phyloP scores from a whole-genome alignment of 1,140 invertebrate genomes.

The Drosophila rhopaloa region DNA sequence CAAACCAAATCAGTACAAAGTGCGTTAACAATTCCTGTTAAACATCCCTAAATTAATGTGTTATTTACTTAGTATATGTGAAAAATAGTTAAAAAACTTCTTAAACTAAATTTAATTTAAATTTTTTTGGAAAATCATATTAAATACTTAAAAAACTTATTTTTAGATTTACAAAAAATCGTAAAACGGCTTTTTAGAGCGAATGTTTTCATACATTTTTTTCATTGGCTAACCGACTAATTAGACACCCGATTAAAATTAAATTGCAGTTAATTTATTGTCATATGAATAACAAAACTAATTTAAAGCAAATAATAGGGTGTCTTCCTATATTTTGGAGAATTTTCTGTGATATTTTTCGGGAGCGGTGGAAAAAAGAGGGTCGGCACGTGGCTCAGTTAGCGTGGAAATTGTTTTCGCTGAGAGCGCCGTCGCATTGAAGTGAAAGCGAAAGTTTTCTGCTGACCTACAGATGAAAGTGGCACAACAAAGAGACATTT shows the following conservation, averaged over 20 bases:
- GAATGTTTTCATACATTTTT: slow-evolving; percentile 10
- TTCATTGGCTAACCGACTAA: slow-evolving; percentile 16
- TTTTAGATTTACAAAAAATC: too few species aligned
- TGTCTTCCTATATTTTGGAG: neutral
- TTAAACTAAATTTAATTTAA: too few species aligned
- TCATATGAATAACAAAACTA: slow-evolving; percentile 45
- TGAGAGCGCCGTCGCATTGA: slow-evolving; percentile 57
- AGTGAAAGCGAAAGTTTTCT: slow-evolving; percentile 68
- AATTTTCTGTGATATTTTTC: slow-evolving; percentile 3
- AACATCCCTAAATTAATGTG: too few species aligned
- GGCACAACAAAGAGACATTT: slow-evolving; percentile 39
- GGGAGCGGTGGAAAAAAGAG: neutral
- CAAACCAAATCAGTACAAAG: too few species aligned
- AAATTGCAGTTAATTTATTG: slow-evolving; percentile 47
- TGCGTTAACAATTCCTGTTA: too few species aligned
- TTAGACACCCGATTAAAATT: slow-evolving; percentile 25
- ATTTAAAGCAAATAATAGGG: slow-evolving; percentile 27
- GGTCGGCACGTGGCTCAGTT: slow-evolving; percentile 14
- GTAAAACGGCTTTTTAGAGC: neutral
- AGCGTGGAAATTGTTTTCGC: slow-evolving; percentile 26
- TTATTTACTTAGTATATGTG: too few species aligned
- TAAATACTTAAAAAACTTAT: too few species aligned
- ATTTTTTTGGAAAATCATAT: too few species aligned
- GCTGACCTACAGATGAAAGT: slow-evolving; percentile 60
- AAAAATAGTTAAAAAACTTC: too few species aligned